Conservation (phyloP, 2,797 vertebrate species). For the Anas bernieri region DNA sequence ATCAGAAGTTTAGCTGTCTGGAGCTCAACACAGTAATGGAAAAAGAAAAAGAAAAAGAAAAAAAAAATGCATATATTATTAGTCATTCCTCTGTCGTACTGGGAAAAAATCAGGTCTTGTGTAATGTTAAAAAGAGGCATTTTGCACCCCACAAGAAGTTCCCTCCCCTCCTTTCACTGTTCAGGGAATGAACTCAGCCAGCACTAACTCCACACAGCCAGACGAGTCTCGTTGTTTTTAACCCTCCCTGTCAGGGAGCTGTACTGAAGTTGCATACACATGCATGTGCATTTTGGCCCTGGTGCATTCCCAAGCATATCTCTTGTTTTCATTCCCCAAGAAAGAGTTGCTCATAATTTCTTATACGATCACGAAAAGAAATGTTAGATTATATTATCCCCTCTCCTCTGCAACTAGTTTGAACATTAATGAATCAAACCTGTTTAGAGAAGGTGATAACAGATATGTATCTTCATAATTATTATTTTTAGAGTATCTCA, state of each 20-base stretch:
- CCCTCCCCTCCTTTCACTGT: not conserved
- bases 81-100: not conserved
- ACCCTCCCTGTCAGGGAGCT: accelerated
- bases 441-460: not conserved
- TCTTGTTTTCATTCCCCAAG: not conserved
- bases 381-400: not conserved
- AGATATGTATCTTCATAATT: not conserved
- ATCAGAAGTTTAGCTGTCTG: not conserved
- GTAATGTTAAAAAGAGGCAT: not conserved
- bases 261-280: not conserved
- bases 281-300: not conserved
- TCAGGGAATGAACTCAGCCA: not conserved
- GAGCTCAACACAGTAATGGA: not conserved
- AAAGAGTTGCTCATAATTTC: not conserved
- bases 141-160: not conserved
- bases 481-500: not conserved
- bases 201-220: not conserved
- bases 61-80: not conserved
- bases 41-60: no score
- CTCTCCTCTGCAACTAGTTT: not conserved
- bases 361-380: not conserved
- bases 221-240: not conserved
- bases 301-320: not conserved
- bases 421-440: not conserved
- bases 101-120: not conserved